Conservation (phyloP, 23 tunicate genomes). For the Ascidia mentula region DNA sequence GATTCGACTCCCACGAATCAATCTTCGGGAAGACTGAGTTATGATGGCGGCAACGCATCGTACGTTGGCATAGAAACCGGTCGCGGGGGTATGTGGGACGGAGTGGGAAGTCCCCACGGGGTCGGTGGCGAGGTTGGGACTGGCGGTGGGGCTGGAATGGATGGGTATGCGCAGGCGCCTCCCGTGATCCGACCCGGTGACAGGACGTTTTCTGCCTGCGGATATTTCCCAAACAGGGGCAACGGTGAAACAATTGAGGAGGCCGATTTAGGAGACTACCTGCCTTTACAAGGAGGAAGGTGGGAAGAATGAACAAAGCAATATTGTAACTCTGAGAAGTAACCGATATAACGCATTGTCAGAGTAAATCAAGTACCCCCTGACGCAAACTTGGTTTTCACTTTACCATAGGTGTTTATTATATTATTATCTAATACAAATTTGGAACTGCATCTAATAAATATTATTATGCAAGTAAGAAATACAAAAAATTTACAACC, state of each 20-base stretch:
- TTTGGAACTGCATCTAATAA: too few species aligned
- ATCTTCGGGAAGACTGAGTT: conserved; percentile 38
- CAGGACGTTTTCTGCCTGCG: conserved; percentile 48
- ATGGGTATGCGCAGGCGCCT: conserved; percentile 53
- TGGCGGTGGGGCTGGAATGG: conserved; percentile 89
- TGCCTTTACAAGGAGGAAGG: conserved; percentile 76
- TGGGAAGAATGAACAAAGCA: too few species aligned
- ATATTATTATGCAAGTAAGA: too few species aligned
- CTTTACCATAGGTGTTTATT: too few species aligned
- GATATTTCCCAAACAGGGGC: conserved; percentile 41
- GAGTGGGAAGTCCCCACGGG: conserved; percentile 25
- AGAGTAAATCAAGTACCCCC: too few species aligned
- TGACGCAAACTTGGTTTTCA: too few species aligned
- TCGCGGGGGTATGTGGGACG: conserved; percentile 59
- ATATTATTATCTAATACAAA: too few species aligned
- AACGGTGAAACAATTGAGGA: conserved; percentile 10
- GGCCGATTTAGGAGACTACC: neutral
- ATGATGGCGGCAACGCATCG: conserved; percentile 75
- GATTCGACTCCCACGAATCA: neutral
- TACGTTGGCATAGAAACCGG: conserved; percentile 57
- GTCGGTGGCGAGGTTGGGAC: conserved; percentile 67
- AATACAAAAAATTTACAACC: too few species aligned
- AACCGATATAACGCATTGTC: too few species aligned
- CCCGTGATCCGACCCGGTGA: conserved; percentile 16
- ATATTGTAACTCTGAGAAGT: too few species aligned